Evolutionary conservation across 2,113 vertebrate species (phyloP), one percentile per base, ranked within the genome.

Genomic region (Austrofundulus limnaeus): DNA sequence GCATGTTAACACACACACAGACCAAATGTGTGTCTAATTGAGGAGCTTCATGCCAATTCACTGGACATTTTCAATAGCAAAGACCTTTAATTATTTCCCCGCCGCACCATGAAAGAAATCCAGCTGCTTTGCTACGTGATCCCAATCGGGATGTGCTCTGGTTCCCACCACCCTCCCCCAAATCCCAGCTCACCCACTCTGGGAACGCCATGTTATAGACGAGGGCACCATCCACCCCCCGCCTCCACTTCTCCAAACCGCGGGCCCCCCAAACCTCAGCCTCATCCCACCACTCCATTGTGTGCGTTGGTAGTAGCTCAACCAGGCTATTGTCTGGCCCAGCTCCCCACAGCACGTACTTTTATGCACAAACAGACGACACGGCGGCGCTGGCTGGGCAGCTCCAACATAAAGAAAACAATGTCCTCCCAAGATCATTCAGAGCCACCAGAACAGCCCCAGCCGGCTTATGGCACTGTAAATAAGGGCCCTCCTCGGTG

Each of bases 121-220:
- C 90, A 91, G 91, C 91, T 90, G 90, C 89, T 89, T 77, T 60
- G 79, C 76, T 84, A 72, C 85, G 78, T 79, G 85, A 85, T 87
- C 85, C 88, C 87, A 85, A 78, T 74, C 61, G 86, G 82, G 90
- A 86, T 83, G 78, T 81, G 77, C 82, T 85, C 63, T 25, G 64
- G 85, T 92, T 92, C 92, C 88, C 90, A 91, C 83, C 87, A 55
- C 87, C 89, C 79, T 84, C 90, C 89, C 51, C 91, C 75, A 84
- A 77, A 62, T 47, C 66, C 61, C 80, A 70, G 63, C 77, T 83
- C 73, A 57, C 75, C 77, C 82, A 31, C 57, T 82, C 81, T 87
- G 86, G 80, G 88, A 89, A 87, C 70, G 17, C 79, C 80, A 66
- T 78, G 19, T 16, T 43, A 84, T 66, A 89, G 85, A 89, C 81